These are phyloP conservation scores for Odontophorus gujanensis DNA, from an alignment of 2,113 vertebrate genomes.

Conservation along the genomic window DNA sequence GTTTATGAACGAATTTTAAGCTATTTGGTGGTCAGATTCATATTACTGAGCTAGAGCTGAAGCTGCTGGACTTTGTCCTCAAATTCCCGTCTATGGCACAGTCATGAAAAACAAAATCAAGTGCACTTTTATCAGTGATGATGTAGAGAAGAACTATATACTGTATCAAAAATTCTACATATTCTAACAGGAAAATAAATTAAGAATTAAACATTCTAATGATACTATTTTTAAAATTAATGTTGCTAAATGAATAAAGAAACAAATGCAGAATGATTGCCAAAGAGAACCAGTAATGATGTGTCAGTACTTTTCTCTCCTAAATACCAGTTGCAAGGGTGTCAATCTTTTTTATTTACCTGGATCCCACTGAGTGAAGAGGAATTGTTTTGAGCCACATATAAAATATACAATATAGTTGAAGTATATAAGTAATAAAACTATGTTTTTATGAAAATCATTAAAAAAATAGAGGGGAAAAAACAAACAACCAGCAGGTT, in stretches of 20 bases:
- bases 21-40: neutral
- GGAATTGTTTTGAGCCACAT: neutral
- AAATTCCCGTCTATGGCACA: neutral
- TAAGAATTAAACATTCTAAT: neutral
- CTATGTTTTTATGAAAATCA: neutral
- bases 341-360: neutral
- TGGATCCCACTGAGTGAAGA: neutral
- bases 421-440: neutral
- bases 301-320: neutral
- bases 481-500: neutral
- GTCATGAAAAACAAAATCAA: neutral
- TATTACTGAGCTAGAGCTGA: neutral
- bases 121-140: neutral
- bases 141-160: neutral
- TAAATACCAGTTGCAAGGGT: neutral
- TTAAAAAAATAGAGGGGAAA: neutral
- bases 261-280: neutral
- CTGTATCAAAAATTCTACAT: neutral
- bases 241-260: neutral
- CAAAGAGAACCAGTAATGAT: neutral
- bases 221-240: neutral
- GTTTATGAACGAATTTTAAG: neutral
- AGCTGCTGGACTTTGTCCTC: neutral
- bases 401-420: neutral
- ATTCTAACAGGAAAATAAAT: neutral